Evolutionary conservation across 2,797 vertebrate genomes (phyloP).

Genomic region (Sciurus carolinensis): DNA sequence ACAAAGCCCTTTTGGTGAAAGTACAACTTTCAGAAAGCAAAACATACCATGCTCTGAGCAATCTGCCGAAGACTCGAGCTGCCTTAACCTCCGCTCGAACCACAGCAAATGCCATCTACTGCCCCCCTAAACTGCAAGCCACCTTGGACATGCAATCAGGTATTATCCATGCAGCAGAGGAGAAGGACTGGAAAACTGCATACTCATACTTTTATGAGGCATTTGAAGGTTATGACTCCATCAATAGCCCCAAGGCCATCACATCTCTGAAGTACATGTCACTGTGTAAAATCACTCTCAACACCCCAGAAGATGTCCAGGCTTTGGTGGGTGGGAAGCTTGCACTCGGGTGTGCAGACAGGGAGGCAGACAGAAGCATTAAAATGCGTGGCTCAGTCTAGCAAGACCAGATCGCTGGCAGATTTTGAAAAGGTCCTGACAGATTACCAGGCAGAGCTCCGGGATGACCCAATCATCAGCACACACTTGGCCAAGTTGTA

Average conservation of each 20-base stretch:
- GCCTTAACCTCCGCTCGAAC: slow-evolving; percentile 98
- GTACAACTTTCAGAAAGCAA: slow-evolving; percentile 99
- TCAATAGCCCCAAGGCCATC: slow-evolving; percentile 97
- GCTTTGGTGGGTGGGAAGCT: slow-evolving; percentile 97
- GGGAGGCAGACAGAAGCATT: slow-evolving; percentile 92
- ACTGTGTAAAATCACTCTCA: slow-evolving; percentile 99
- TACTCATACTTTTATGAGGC: slow-evolving; percentile 94
- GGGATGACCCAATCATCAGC: slow-evolving; percentile 98
- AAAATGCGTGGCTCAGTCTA: too few species aligned
- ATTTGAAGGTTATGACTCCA: slow-evolving; percentile 98
- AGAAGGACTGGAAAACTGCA: slow-evolving; percentile 99
- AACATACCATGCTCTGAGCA: slow-evolving; percentile 98
- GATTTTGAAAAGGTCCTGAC: slow-evolving; percentile 93
- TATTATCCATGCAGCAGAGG: slow-evolving; percentile 98
- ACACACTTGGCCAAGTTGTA: slow-evolving; percentile 97
- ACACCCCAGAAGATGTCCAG: slow-evolving; percentile 97
- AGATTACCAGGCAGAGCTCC: slow-evolving; percentile 97
- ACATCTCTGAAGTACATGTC: slow-evolving; percentile 99
- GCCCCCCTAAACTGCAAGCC: slow-evolving; percentile 98
- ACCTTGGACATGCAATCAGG: slow-evolving; percentile 99
- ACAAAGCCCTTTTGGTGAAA: slow-evolving; percentile 98
- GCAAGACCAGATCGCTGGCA: too few species aligned
- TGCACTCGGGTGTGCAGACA: slow-evolving; percentile 95
- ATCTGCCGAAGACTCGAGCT: slow-evolving; percentile 97
- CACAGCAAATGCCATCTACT: slow-evolving; percentile 99